Evolutionary conservation across 2,113 vertebrate species (phyloP).

Genomic region (Limanda limanda): DNA sequence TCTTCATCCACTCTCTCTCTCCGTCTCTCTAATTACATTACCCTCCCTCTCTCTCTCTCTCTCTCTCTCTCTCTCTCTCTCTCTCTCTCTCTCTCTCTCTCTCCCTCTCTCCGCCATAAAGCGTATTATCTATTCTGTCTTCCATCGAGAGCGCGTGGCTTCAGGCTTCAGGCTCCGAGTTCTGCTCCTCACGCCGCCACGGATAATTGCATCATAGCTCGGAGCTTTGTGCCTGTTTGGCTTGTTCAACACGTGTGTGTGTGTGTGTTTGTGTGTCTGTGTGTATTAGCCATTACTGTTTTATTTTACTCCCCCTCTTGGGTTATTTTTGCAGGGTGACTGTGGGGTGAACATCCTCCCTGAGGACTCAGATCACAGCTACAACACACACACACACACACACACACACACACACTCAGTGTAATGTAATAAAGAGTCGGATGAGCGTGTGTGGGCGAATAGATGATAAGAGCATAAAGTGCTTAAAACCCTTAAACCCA

Average conservation of each 20-base stretch:
- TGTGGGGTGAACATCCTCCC: slow-evolving; percentile 24
- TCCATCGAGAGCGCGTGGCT: slow-evolving; percentile 65
- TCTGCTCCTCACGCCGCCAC: slow-evolving; percentile 35
- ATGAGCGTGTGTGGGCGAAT: slow-evolving; percentile 31
- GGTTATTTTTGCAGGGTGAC: slow-evolving; percentile 26
- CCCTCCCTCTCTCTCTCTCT: slow-evolving; percentile 8
- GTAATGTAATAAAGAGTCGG: slow-evolving; percentile 55
- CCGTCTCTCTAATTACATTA: slow-evolving; percentile 71
- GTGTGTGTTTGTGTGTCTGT: not conserved
- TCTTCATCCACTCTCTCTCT: slow-evolving; percentile 14
- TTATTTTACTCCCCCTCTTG: not conserved
- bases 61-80: slow-evolving; percentile 1
- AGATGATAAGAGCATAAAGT: slow-evolving; percentile 32
- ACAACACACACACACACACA: slow-evolving; percentile 21
- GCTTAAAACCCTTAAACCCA: slow-evolving; percentile 29
- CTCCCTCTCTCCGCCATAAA: slow-evolving; percentile 36
- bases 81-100: slow-evolving; percentile 9
- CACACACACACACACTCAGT: slow-evolving; percentile 14
- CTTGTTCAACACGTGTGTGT: slow-evolving; percentile 22
- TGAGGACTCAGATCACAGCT: slow-evolving; percentile 20
- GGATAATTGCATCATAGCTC: slow-evolving; percentile 56
- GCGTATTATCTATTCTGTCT: slow-evolving; percentile 57
- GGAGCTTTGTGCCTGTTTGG: slow-evolving; percentile 6
- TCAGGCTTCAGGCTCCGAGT: slow-evolving; percentile 47
- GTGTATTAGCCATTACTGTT: slow-evolving; percentile 25